These are phyloP conservation scores for Muscicapa adusta DNA, from an alignment of 2,113 vertebrate species.

Conservation along the genomic window DNA sequence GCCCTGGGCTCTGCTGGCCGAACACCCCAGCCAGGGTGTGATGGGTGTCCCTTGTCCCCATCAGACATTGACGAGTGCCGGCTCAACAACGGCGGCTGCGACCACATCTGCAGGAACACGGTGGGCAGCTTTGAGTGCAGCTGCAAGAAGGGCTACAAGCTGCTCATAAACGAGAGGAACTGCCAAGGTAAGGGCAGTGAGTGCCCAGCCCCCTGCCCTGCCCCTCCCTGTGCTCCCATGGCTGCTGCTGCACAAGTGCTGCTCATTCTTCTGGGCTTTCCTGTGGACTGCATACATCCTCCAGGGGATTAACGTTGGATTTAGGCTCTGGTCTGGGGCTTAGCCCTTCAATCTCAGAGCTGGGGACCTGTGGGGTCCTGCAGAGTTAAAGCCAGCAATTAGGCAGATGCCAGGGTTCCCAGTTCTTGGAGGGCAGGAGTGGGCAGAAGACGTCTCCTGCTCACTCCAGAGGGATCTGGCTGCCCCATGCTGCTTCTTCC, in stretches of 20 bases:
- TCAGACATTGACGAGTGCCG: constrained; percentile 96
- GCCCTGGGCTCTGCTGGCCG: rapidly evolving
- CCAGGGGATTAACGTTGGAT: background rate
- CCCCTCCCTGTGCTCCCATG: background rate
- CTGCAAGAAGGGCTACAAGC: constrained; percentile 97
- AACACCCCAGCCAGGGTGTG: background rate
- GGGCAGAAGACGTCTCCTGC: background rate
- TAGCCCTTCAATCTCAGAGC: background rate
- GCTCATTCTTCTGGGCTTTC: background rate
- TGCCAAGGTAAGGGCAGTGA: constrained; percentile 83
- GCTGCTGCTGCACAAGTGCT: background rate
- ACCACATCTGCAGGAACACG: constrained; percentile 96
- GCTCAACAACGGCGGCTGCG: constrained; percentile 93
- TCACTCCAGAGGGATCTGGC: background rate
- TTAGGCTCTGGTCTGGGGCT: background rate
- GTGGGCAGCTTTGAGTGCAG: constrained; percentile 98
- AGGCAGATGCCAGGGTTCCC: background rate
- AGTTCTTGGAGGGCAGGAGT: background rate
- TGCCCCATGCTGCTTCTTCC: background rate
- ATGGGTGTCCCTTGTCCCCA: background rate
- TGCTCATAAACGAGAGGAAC: constrained; percentile 94
- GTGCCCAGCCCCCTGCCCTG: background rate
- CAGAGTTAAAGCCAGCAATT: background rate
- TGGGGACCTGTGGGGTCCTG: background rate
- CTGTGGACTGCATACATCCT: background rate